Evolutionary conservation across 2,113 vertebrate genomes (phyloP), one percentile per base, ranked within the genome.

Genomic region (Dermatemys mawii): DNA sequence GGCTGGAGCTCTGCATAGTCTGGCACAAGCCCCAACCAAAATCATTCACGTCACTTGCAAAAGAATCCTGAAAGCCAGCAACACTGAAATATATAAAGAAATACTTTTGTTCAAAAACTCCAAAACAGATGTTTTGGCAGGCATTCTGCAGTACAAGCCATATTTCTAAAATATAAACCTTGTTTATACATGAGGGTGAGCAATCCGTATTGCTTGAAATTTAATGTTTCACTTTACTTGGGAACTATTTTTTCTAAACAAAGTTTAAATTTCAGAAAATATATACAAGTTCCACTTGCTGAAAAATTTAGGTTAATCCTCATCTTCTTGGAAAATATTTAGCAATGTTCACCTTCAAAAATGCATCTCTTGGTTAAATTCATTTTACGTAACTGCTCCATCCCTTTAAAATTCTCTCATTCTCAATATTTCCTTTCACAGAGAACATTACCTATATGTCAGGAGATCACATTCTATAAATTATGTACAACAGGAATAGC

Each of bases 401-500:
- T 44, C 79, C 50, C 63, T 83, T 95, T 87, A 86, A 88, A 94
- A 87, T 88, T 79, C 85, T 87, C 96, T 97, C 83, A 93, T 90
- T 96, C 89, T 55, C 93, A 92, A 80, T 19, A 53, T 85, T 93
- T 84, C 11, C 88, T 96, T 97, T 95, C 78, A 83, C 32, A 54
- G 60, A 95, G 46, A 97, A 97, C 78, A 95, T 96, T 96, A 94
- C 89, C 93, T 93, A 92, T 46, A 82, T 51, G 89, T 96, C 94
- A 90, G 93, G 70, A 97, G 93, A 97, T 97, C 94, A 96, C 81
- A 97, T 91, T 67, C 95, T 93, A 97, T 98, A 98, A 98, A 98
- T 98, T 97, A 98, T 98, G 95, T 94, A 98, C 75, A 51, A 95
- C 70, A 93, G 78, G 92, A 96, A 97, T 44, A 95, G 90, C 83